These are phyloP conservation scores for Hippocampus zosterae DNA, from an alignment of 2,113 vertebrate species.

Conservation along the genomic window DNA sequence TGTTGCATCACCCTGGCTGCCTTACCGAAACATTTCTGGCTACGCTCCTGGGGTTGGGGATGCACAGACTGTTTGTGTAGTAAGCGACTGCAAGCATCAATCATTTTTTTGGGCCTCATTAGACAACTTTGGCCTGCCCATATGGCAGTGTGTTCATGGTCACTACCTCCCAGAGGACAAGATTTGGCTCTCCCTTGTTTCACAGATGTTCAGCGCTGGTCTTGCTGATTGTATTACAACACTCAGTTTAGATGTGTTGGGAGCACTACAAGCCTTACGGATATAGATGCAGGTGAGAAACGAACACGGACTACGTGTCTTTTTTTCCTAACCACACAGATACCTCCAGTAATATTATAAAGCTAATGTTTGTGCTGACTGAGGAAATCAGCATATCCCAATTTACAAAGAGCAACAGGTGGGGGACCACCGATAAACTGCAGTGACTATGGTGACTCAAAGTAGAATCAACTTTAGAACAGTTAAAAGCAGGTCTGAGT, in stretches of 20 bases:
- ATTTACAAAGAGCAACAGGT: background rate
- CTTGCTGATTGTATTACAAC: conserved; percentile 45
- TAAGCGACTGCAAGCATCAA: conserved; percentile 50
- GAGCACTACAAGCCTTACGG: conserved; percentile 15
- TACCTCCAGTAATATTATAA: conserved; percentile 17
- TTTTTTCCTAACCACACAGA: conserved; percentile 1
- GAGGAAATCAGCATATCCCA: conserved; percentile 5
- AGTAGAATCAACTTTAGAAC: too few species aligned
- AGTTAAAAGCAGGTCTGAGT: too few species aligned
- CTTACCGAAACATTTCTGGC: conserved; percentile 22
- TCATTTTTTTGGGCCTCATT: conserved; percentile 63
- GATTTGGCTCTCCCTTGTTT: conserved; percentile 43
- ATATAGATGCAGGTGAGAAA: conserved; percentile 15
- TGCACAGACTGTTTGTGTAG: conserved; percentile 35
- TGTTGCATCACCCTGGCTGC: too few species aligned
- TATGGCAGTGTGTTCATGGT: conserved; percentile 54
- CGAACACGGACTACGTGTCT: background rate
- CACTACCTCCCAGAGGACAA: conserved; percentile 44
- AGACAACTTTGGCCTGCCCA: conserved; percentile 51
- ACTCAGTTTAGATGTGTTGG: conserved; percentile 13
- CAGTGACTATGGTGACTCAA: too few species aligned
- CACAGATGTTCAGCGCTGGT: conserved; percentile 59
- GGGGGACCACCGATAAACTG: too few species aligned
- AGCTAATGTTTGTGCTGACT: conserved; percentile 49
- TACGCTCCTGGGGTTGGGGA: conserved; percentile 41